Evolutionary conservation across 2,888 invertebrate genomes (phyloP).

Genomic region (Mesodorylaimus sp.): DNA sequence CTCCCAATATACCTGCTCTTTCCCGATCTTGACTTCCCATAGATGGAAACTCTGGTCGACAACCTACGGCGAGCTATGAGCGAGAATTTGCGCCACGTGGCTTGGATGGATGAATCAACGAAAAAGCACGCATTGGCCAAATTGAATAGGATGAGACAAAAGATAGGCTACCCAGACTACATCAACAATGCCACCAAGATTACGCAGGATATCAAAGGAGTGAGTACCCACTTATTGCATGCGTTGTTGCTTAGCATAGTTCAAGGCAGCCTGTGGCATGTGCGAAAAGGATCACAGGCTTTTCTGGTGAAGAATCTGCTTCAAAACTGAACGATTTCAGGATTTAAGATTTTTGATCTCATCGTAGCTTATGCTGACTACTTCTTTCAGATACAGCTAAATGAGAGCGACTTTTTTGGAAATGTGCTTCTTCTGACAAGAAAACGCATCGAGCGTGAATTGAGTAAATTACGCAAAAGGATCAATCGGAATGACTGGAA

Average conservation of each 20-base stretch:
- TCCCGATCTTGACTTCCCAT: not conserved
- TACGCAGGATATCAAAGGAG: not conserved
- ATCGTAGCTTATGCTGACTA: too few relatives aligned
- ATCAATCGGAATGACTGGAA: not conserved
- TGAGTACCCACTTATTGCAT: too few relatives aligned
- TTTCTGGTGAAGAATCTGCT: too few relatives aligned
- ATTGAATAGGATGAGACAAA: constrained; percentile 19
- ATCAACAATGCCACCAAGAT: constrained; percentile 6
- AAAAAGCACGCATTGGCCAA: constrained; percentile 18
- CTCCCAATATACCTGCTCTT: not conserved
- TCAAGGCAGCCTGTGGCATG: too few relatives aligned
- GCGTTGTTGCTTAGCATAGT: too few relatives aligned
- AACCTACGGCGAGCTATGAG: constrained; percentile 19
- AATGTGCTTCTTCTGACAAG: too few relatives aligned
- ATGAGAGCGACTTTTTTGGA: too few relatives aligned
- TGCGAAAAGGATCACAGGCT: too few relatives aligned
- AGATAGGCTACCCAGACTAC: constrained; percentile 15
- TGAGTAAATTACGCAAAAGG: not conserved
- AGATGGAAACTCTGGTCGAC: constrained; percentile 18
- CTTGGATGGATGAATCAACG: constrained; percentile 24
- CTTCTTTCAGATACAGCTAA: too few relatives aligned
- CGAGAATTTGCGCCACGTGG: constrained; percentile 17
- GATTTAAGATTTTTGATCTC: too few relatives aligned
- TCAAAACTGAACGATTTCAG: too few relatives aligned
- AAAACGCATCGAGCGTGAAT: not conserved